Conservation (phyloP, 2,888 invertebrate genomes). For the Anaspis maculata region DNA sequence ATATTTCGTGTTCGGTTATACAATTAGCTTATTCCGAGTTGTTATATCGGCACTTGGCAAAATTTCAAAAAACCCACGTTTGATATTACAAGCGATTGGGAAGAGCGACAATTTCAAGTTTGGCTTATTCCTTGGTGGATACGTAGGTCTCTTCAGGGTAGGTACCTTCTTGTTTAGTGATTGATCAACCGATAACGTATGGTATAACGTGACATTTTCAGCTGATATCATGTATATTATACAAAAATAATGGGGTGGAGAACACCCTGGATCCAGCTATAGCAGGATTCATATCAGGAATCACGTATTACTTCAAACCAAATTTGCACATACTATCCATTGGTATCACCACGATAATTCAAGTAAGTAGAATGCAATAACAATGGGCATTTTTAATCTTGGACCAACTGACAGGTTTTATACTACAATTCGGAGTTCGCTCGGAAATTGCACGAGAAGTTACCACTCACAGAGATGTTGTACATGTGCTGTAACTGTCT, state of each 20-base stretch:
- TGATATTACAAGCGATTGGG: slow-evolving; percentile 13
- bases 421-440: background rate
- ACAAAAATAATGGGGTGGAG: slow-evolving; percentile 31
- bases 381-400: slow-evolving; percentile 1
- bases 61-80: background rate
- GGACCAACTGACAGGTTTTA: slow-evolving; percentile 16
- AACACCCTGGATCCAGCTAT: slow-evolving; percentile 42
- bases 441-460: background rate
- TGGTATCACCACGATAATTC: slow-evolving; percentile 47
- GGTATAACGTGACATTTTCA: background rate
- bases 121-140: slow-evolving; percentile 29
- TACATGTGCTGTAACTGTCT: slow-evolving; percentile 48
- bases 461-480: slow-evolving; percentile 38
- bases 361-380: slow-evolving; percentile 34
- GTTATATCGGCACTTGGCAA: background rate
- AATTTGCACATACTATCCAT: slow-evolving; percentile 48
- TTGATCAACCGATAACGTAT: background rate
- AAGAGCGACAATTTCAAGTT: slow-evolving; percentile 24
- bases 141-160: slow-evolving; percentile 30
- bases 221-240: slow-evolving; percentile 35
- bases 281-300: slow-evolving; percentile 49
- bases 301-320: slow-evolving; percentile 46
- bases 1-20: slow-evolving; percentile 7
- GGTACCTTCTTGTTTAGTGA: slow-evolving; percentile 4
- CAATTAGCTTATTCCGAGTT: background rate